Conservation (phyloP, 1,140 invertebrate genomes). For the Aphis gossypii region DNA sequence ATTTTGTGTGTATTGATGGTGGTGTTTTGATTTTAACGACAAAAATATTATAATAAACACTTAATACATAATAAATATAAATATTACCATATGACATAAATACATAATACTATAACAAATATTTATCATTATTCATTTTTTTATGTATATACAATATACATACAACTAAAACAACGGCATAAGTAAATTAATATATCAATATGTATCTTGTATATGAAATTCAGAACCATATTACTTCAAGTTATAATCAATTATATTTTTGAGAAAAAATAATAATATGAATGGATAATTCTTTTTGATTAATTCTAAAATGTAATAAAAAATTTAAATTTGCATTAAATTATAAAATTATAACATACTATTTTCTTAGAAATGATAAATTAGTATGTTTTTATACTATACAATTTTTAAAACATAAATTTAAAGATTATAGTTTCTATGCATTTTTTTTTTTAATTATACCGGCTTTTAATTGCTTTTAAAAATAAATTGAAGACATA, state of each 20-base stretch:
- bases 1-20: background rate
- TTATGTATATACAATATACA: no score
- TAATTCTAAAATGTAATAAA: background rate
- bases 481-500: conserved; percentile 18
- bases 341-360: background rate
- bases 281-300: background rate
- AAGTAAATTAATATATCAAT: background rate
- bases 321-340: no score
- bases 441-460: background rate
- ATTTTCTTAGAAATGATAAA: background rate
- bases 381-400: background rate
- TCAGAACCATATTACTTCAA: background rate
- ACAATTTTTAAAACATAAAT: background rate
- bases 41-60: background rate
- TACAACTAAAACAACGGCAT: no score
- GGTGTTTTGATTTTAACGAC: background rate
- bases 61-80: no score
- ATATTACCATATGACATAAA: no score
- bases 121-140: no score
- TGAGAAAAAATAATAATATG: background rate
- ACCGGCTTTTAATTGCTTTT: background rate
- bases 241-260: background rate
- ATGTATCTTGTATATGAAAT: background rate
- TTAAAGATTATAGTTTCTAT: conserved; percentile 12
- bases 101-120: no score